Evolutionary conservation across 2,113 vertebrate species (phyloP), one percentile per base, ranked within the genome.

Genomic region (Perca schrenkii): DNA sequence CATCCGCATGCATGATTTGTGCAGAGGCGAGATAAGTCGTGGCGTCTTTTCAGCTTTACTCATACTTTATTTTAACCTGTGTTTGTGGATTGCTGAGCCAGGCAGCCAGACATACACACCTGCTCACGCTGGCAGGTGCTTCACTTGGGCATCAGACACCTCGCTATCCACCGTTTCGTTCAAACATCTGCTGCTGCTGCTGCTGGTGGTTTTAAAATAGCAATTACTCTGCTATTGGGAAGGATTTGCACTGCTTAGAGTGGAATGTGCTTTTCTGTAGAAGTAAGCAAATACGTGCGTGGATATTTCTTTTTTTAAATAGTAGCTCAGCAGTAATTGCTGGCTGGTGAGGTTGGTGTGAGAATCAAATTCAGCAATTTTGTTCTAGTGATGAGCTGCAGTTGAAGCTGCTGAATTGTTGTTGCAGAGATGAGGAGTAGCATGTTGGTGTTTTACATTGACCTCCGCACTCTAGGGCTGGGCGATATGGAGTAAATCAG

Each of bases 91-190:
- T 43, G 77, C 13, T 54, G 54, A 80, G 40, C 36, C 72, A 62
- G 60, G 31, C 57, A 77, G 72, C 57, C 75, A 87, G 70, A 52
- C 71, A n/a, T 25, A 50, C 89, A 50, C 89, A 93, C 90, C 89
- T 92, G 86, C 80, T 91, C 79, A 22, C 52, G 22, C 75, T 74
- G 81, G 76, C 87, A 81, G 87, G 89, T 92, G 89, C 63, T 67
- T 43, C 50, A 73, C 69, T 8, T 17, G 22, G 53, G 52, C 28
- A 10, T 25, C 52, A 62, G 11, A 58, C 75, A 62, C 71, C 22
- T 50, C 46, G 43, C 70, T 36, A 22, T n/a, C 3, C 52, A 52
- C 46, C 0, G 0, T 57, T 79, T 54, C 34, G 40, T 50, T 83
- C 21, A 79, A 70, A 21, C 4, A 12, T 49, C 40, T 76, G 15